Conservation (phyloP, 37 sponge, comb jelly and placozoan species). For the Bolinopsis microptera region DNA sequence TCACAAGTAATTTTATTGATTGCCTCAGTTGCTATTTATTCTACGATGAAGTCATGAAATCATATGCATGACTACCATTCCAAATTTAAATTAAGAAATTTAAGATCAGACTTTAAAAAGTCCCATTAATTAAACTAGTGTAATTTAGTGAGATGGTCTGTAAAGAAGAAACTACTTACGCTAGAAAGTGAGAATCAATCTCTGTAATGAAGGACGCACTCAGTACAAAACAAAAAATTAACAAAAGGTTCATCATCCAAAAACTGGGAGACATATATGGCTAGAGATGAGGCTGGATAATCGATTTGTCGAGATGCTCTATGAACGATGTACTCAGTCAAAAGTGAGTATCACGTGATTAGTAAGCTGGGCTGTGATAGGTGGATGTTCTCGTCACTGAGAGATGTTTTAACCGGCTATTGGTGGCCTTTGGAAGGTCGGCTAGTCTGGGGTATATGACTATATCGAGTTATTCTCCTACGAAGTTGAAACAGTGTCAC, state of each 20-base stretch:
- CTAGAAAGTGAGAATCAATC: not conserved
- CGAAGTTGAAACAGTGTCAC: constrained; percentile 22
- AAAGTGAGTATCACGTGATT: not conserved
- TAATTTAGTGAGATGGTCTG: too few species aligned
- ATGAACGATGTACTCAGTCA: not conserved
- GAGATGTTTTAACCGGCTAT: not conserved
- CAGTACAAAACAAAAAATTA: not conserved
- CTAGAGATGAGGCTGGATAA: not conserved
- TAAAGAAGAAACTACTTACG: not conserved
- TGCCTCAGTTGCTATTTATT: too few species aligned
- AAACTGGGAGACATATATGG: not conserved
- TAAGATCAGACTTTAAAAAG: too few species aligned
- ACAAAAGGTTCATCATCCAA: not conserved
- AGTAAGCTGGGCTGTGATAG: not conserved
- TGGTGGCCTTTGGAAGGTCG: not conserved
- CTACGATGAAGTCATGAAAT: too few species aligned
- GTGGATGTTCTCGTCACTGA: not conserved
- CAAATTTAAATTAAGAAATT: too few species aligned
- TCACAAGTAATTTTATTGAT: too few species aligned
- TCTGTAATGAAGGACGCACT: not conserved
- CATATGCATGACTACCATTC: too few species aligned
- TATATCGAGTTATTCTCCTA: constrained; percentile 35
- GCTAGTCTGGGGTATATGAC: constrained; percentile 17
- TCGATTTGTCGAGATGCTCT: not conserved
- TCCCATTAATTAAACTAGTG: too few species aligned